Base-by-base conservation (phyloP, 2,113 vertebrate species). In the Ctenodactylus gundi region DNA sequence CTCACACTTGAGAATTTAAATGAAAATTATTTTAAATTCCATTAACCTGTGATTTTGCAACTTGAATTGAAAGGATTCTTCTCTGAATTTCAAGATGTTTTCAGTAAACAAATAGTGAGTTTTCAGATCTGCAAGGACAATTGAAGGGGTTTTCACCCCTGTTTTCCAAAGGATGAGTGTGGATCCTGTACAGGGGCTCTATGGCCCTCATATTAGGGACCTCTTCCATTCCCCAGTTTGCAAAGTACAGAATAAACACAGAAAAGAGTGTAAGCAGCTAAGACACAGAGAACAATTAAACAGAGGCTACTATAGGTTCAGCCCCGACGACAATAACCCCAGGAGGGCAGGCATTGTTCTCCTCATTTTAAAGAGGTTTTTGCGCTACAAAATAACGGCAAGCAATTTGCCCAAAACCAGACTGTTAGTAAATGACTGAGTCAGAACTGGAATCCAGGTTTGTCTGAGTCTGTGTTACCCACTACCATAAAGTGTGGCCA, bases 11-110 rank as follows among this genome's bases (percentile, higher is more conserved):
- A 94, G 86, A 64, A 68, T 81, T 77, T 94, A 94, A 91, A 34
- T 44, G 39, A 53, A 87, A 94, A 94, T 82, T 93, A 88, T 92
- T 88, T 93, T 77, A 95, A 92, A 84, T 84, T 88, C 75, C 46
- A 49, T 92, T 95, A 89, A 86, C 51, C 23, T 90, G 53, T 84
- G 83, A 78, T 88, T 96, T 88, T 83, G 41, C 23, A 94, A 91
- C 68, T 85, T 88, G 73, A 95, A 86, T 81, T 29, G 27, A 75
- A 86, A 75, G 88, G 44, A 81, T 81, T 72, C 39, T 25, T 81
- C 17, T 80, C 31, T 55, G 41, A 84, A 78, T 75, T 78, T 62
- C 55, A 88, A 83, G 58, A 76, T 31, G 14, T 84, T 94, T 84
- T 90, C 11, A 58, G 58, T 64, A 95, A 94, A 84, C 70, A 68